These are phyloP conservation scores for Bombus breviceps DNA, from an alignment of 1,140 invertebrate genomes.

Conservation along the genomic window DNA sequence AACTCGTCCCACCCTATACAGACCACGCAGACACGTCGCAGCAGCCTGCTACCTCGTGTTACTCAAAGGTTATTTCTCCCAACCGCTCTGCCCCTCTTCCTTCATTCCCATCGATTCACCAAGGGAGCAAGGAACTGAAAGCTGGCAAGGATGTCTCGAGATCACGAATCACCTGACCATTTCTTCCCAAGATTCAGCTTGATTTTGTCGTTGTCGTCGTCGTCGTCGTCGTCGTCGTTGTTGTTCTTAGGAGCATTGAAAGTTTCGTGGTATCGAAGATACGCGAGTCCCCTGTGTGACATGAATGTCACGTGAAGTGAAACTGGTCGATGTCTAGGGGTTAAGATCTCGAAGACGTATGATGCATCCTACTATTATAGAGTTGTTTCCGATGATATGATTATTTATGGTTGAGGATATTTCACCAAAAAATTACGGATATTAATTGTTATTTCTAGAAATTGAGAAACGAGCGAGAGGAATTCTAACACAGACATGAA, in stretches of 20 bases:
- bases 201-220: not conserved
- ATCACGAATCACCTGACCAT: conserved; percentile 25
- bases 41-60: conserved; percentile 64
- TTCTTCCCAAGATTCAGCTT: not conserved
- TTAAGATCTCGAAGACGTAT: too few relatives aligned
- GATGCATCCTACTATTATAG: too few relatives aligned
- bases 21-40: conserved; percentile 60
- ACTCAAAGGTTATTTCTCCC: conserved; percentile 65
- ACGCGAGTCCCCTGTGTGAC: too few relatives aligned
- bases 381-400: too few relatives aligned
- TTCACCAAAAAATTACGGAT: too few relatives aligned
- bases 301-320: too few relatives aligned
- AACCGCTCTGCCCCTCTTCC: conserved; percentile 50
- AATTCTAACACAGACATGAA: too few relatives aligned
- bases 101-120: conserved; percentile 54
- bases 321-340: too few relatives aligned
- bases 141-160: conserved; percentile 42
- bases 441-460: too few relatives aligned
- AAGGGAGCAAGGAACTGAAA: conserved; percentile 44
- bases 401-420: too few relatives aligned
- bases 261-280: not conserved
- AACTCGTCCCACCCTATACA: conserved; percentile 44
- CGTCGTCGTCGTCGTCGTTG: too few relatives aligned
- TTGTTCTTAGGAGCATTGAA: not conserved
- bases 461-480: too few relatives aligned